Conservation (phyloP, 37 sponge, comb jelly and placozoan genomes). For the Theonella swinhoei region DNA sequence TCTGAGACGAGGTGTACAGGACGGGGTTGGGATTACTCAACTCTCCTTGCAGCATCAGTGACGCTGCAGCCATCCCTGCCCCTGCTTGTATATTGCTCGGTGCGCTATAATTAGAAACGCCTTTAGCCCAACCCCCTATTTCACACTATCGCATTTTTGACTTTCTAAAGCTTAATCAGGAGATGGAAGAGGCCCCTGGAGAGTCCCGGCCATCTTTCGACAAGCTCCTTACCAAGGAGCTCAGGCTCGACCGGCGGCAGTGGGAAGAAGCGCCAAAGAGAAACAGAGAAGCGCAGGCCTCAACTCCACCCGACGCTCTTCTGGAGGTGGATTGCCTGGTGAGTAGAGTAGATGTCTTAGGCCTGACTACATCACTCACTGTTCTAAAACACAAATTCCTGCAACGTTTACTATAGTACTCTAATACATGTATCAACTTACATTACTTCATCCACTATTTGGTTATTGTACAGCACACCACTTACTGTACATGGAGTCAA, state of each 20-base stretch:
- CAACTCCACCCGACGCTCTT: neutral
- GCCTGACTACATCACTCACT: no score
- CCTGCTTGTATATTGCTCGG: neutral
- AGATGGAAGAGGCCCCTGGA: neutral
- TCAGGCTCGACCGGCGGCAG: constrained; percentile 42
- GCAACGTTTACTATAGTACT: no score
- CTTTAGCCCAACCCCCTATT: neutral
- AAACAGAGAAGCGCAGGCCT: neutral
- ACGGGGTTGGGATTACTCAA: constrained; percentile 45
- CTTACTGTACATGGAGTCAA: no score
- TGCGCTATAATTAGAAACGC: neutral
- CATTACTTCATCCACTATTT: no score
- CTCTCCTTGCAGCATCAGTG: neutral
- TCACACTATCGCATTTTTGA: neutral
- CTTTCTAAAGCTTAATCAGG: no score
- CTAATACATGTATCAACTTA: no score
- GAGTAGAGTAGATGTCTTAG: no score
- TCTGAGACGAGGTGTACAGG: neutral
- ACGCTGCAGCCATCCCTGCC: neutral
- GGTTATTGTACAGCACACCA: no score
- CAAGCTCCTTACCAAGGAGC: constrained; percentile 20
- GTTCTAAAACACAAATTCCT: no score
- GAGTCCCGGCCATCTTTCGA: neutral
- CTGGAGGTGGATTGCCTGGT: constrained; percentile 61
- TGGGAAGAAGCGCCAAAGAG: constrained; percentile 32